Evolutionary conservation across 2,113 vertebrate genomes (phyloP), one percentile per base, ranked within the genome.

Genomic region (Saccopteryx bilineata): DNA sequence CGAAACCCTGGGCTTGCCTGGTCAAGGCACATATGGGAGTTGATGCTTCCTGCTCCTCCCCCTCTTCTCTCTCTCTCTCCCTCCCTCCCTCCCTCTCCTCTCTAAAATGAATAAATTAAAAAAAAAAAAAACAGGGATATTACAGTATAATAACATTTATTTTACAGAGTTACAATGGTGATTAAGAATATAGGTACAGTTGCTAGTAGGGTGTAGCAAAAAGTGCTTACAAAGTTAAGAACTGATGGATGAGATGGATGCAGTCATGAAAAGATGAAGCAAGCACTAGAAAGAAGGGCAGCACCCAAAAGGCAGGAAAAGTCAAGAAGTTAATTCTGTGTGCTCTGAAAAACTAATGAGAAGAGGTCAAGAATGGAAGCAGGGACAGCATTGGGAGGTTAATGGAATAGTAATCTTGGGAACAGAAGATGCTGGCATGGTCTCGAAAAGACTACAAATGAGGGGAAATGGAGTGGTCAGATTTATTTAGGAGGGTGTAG

Each of bases 81-180:
- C n/a, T n/a, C n/a, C n/a, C n/a, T n/a, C n/a, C n/a, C n/a, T n/a
- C n/a, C n/a, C n/a, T n/a, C n/a, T n/a, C n/a, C n/a, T n/a, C n/a
- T n/a, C n/a, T n/a, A n/a, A n/a, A n/a, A n/a, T n/a, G n/a, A n/a
- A n/a, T n/a, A n/a, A n/a, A n/a, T n/a, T n/a, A n/a, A n/a, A n/a
- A n/a, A n/a, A n/a, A n/a, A n/a, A n/a, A n/a, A 94, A 94, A 97
- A 93, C 28, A 7, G 69, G 18, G 15, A n/a, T 66, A 68, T 50
- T 69, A 33, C 23, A 52, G 39, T 46, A 78, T 46, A 78, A 75
- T 13, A 48, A 74, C 33, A 92, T 17, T 90, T 90, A 78, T 5
- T 91, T 91, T 63, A 88, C 28, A 72, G 23, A n/a, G 33, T 21
- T 93, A 14, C 7, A 63, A 0, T 19, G 7, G 78, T 14, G 3